Base-by-base conservation (phyloP, 2,797 vertebrate genomes). In the Pogonophryne albipinna region DNA sequence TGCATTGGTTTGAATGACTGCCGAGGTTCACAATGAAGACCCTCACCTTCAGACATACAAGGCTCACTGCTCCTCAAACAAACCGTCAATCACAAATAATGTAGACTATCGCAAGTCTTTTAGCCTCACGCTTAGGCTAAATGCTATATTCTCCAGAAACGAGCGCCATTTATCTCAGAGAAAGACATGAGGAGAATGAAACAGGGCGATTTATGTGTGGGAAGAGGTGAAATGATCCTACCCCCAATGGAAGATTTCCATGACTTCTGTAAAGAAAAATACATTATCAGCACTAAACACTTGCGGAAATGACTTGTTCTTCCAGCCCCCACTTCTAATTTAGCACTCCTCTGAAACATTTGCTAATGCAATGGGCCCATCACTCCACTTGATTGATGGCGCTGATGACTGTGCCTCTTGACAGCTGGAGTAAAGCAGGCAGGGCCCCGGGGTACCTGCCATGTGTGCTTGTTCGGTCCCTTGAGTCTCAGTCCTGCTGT, bases 381-480 rank as follows among this genome's bases (percentile, higher is more conserved):
- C 86, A 78, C 84, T 83, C 74, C 20, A 2, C 59, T 65, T 91
- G 83, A 92, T 78, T 89, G 89, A 92, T 85, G 82, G 61, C 23
- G 52, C 59, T 71, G 78, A 79, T 59, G 82, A 76, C 58, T 77
- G 75, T 74, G 41, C 51, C 17, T 8, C 65, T 16, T 80, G 86
- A 78, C 82, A 82, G 86, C 81, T 81, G 80, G 71, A 66, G 58
- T 42, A 41, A 74, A 65, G 68, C 77, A 78, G 82, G 69, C 52
- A 27, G 27, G 69, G 82, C 74, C 76, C 50, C 17, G 4, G 73
- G 69, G 66, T 76, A 56, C 66, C 64, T 57, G 66, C 71, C 51
- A 55, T 20, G 65, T 47, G 63, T 75, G 41, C 71, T 61, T 17
- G 16, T 47, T 42, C 8, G 0, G 60, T 76, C 73, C 74, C 66